Evolutionary conservation across 2,797 vertebrate species (phyloP), one percentile per base, ranked within the genome.

Genomic region (Cichlasoma orientale): DNA sequence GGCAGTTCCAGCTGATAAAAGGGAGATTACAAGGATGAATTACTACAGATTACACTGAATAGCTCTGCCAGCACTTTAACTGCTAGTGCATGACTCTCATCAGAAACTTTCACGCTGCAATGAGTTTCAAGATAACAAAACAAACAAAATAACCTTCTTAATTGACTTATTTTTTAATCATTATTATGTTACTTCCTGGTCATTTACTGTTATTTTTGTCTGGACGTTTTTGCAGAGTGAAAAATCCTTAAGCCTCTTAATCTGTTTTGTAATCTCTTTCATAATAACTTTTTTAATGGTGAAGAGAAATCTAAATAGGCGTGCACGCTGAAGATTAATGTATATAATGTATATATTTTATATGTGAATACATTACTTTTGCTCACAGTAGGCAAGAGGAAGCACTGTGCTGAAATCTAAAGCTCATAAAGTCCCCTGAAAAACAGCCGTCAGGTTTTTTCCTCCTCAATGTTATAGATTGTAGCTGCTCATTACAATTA

Each of bases 1-100:
- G 11, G 57, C 81, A 82, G 74, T 88, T 89, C 81, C 82, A 23
- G 41, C 83, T 92, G 89, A 92, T 92, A 92, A 91, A 92, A 90
- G 86, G 90, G 91, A 93, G 94, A 95, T 95, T 94, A 94, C 81
- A 75, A 75, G 85, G 73, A 83, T 86, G 88, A 88, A 92, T 92
- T 92, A 80, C 83, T 54, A 69, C 90, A 93, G 92, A 94, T 95
- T 94, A 92, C 59, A 73, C 38, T 33, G 53, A 75, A 58, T 78
- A 44, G 75, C 82, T 81, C 77, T 13, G 23, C 75, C 69, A 29
- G 56, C 53, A 33, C 53, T 66, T 63, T 73, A 41, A 52, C 71
- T 56, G 25, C 52, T 75, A 25, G 59, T 38, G 57, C 56, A 27
- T 16, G 1, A 4, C 56, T 73, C 50, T 58, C 31, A 19, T 56